These are phyloP conservation scores for Yoshiicerus persimilis DNA, from an alignment of 1,140 invertebrate genomes.

Conservation along the genomic window DNA sequence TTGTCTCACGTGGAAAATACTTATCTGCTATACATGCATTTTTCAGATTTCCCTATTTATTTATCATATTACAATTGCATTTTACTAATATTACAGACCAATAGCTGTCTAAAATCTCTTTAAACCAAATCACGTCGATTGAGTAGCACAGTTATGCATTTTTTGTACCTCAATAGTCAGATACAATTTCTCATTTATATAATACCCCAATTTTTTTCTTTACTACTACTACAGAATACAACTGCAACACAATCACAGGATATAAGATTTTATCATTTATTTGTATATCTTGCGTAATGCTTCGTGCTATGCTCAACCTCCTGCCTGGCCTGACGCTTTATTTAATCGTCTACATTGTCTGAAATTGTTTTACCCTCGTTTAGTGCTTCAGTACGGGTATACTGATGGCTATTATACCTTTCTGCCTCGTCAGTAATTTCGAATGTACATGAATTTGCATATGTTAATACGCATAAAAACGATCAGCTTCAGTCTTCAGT, in stretches of 20 bases:
- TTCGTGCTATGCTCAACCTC: neutral
- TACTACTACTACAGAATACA: neutral
- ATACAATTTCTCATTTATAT: neutral
- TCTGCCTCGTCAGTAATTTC: too few species aligned
- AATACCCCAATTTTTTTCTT: neutral
- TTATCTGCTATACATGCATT: slow-evolving; percentile 67
- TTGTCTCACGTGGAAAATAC: neutral
- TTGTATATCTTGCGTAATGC: too few species aligned
- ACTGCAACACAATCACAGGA: too few species aligned
- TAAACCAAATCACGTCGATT: neutral
- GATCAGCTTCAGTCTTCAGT: neutral
- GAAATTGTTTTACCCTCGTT: neutral
- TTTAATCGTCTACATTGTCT: neutral
- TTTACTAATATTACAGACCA: neutral
- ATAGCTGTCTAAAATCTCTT: neutral
- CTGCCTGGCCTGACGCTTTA: slow-evolving; percentile 10
- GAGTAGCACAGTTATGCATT: neutral
- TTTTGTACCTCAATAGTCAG: neutral
- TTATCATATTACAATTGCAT: neutral
- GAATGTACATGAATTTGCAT: too few species aligned
- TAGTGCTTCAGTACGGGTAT: neutral
- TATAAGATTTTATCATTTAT: neutral
- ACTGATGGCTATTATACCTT: too few species aligned
- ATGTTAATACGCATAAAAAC: neutral
- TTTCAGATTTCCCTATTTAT: slow-evolving; percentile 77